These are phyloP conservation scores for Sepioteuthis lessoniana DNA, from an alignment of 2,888 invertebrate species.

Conservation along the genomic window DNA sequence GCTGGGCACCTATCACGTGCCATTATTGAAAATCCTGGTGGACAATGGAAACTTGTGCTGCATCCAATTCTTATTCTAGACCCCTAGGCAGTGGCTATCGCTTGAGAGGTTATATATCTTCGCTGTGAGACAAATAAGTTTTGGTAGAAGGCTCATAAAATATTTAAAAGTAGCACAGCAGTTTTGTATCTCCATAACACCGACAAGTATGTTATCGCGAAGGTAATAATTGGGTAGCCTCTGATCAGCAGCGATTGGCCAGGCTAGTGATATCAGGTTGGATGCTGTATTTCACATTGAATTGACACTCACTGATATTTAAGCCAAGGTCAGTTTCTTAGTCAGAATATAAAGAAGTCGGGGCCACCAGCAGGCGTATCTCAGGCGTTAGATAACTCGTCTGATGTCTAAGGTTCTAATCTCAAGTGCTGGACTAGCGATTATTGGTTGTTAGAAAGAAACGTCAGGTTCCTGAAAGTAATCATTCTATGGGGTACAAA, in stretches of 20 bases:
- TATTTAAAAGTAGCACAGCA: background rate
- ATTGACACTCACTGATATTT: background rate
- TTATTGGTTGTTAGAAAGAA: background rate
- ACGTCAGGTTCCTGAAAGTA: background rate
- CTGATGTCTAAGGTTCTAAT: background rate
- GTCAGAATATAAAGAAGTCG: background rate
- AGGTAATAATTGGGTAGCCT: background rate
- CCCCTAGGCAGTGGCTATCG: background rate
- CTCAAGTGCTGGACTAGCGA: background rate
- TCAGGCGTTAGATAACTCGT: background rate
- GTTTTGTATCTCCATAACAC: background rate
- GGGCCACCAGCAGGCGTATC: background rate
- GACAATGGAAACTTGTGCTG: background rate
- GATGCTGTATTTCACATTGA: background rate
- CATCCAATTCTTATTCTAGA: background rate
- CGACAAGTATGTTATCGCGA: background rate
- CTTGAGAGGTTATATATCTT: background rate
- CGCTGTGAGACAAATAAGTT: background rate
- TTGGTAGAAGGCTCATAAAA: background rate
- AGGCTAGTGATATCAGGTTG: background rate
- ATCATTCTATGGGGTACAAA: too few species aligned
- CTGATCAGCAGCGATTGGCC: background rate
- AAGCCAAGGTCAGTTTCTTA: background rate
- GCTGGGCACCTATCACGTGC: constrained; percentile 25
- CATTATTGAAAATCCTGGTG: background rate